phyloP scores from a whole-genome alignment of 2,797 vertebrate genomes.

The Pantherophis alleghaniensis region DNA sequence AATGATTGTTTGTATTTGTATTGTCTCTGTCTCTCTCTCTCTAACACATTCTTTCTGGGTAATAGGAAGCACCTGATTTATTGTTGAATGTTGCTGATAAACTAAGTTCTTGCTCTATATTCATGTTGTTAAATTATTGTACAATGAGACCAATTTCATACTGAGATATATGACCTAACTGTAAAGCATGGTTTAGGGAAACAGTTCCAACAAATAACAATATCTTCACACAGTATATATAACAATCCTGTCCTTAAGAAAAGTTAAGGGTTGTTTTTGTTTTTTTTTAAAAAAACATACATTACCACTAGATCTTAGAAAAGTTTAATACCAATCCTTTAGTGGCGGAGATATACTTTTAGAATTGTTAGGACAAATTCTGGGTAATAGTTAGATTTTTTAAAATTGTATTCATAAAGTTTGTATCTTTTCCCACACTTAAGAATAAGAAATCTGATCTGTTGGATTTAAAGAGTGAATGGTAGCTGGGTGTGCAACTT shows the following conservation, averaged over 20 bases:
- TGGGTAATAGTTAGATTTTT: background rate
- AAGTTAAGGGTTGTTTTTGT: background rate
- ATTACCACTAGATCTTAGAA: background rate
- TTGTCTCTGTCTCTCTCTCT: conserved; percentile 66
- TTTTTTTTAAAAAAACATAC: background rate
- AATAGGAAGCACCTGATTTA: conserved; percentile 63
- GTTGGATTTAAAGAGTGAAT: background rate
- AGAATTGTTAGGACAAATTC: background rate
- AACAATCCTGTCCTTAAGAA: background rate
- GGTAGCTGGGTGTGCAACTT: background rate
- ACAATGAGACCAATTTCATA: conserved; percentile 53
- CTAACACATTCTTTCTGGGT: conserved; percentile 65
- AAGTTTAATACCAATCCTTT: background rate
- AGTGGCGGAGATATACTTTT: background rate
- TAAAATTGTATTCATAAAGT: background rate
- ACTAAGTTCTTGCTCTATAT: conserved; percentile 43
- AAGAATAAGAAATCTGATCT: background rate
- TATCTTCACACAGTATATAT: conserved; percentile 50
- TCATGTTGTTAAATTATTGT: conserved; percentile 58
- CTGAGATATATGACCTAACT: conserved; percentile 47
- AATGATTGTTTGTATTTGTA: conserved; percentile 60
- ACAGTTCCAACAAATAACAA: conserved; percentile 37
- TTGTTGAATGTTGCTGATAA: conserved; percentile 48
- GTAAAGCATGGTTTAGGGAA: conserved; percentile 62
- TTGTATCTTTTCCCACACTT: background rate